Evolutionary conservation across 2,797 vertebrate genomes (phyloP).

Genomic region (Siniperca undulata): DNA sequence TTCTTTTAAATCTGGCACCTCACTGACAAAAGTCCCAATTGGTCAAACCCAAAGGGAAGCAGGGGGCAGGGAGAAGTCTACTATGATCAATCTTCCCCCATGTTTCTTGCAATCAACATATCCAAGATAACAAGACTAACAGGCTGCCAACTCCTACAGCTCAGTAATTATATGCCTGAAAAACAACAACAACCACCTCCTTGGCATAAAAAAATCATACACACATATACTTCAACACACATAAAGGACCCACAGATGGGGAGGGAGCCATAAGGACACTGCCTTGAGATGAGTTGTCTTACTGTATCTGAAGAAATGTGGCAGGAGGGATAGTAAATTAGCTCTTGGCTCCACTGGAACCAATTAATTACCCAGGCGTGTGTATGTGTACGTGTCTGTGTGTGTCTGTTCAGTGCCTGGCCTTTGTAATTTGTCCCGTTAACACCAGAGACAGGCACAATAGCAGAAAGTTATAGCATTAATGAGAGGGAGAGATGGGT

Average conservation of each 20-base stretch:
- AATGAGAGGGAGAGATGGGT: constrained; percentile 59
- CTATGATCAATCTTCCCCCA: constrained; percentile 66
- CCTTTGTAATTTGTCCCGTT: constrained; percentile 75
- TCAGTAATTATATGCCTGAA: constrained; percentile 76
- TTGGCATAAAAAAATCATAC: constrained; percentile 30
- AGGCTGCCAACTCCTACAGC: constrained; percentile 71
- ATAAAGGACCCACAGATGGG: constrained; percentile 56
- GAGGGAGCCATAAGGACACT: constrained; percentile 64
- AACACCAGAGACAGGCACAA: constrained; percentile 68
- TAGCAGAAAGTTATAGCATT: constrained; percentile 55
- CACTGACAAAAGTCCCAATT: constrained; percentile 34
- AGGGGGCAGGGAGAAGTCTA: constrained; percentile 21
- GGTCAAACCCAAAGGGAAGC: constrained; percentile 51
- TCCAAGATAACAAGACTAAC: constrained; percentile 73
- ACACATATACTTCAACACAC: constrained; percentile 46
- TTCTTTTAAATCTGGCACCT: constrained; percentile 4
- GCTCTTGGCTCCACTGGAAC: constrained; percentile 82
- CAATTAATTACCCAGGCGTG: constrained; percentile 82
- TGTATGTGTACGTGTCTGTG: constrained; percentile 36
- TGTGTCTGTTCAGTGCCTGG: constrained; percentile 55
- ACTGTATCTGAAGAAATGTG: constrained; percentile 73
- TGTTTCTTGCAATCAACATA: constrained; percentile 68
- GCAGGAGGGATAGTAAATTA: constrained; percentile 81
- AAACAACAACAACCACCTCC: constrained; percentile 68
- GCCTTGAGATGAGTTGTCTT: constrained; percentile 67